Base-by-base conservation (phyloP, 2,888 invertebrate genomes). In the Celastrina argiolus region DNA sequence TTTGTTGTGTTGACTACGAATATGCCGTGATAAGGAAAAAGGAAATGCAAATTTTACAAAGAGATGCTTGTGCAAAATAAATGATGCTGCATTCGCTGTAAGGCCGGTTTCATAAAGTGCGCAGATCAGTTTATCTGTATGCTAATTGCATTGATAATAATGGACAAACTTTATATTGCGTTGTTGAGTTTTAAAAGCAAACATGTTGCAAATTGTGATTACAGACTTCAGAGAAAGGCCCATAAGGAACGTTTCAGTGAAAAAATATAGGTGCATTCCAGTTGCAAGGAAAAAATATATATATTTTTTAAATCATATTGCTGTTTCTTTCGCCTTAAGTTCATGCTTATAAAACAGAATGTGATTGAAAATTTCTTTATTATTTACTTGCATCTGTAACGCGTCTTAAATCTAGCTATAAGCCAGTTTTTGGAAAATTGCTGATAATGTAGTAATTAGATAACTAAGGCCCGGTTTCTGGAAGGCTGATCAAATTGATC, bases 21-120 rank as follows among this genome's bases (percentile, higher is more conserved):
- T 75, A 76, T 69, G 73, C 72, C 71, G 69, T 66, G 56, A 78
- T 74, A 75, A 78, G 79, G 79, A 82, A 81, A 80, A 76, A 77
- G 78, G 74, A 77, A 77, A 81, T 81, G 78, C 74, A 76, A 79
- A 79, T 80, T 77, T 69, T 72, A 45, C 61, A 61, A 73, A 76
- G 71, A 74, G 72, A 72, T 73, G 73, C 74, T 70, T 68, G 61
- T 61, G 61, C 39, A 22, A 61, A 61, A 69, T 69, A 71, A 68
- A 71, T 68, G 68, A 65, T 67, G 56, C 36, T 61, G 61, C 69
- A 51, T 45, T 31, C 36, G 63, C 63, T 34, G 31, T 63, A 59
- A 63, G 65, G 63, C 63, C 64, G 45, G 67, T 67, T 42, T 45
- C 65, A 65, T 65, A 56, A 58, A 66, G 42, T 59, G 66, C 59